Percentiles rank a stretch among this genome's conserved stretches.
These are phyloP conservation scores for Calonectris borealis DNA, from an alignment of 2,113 vertebrate genomes.

Conservation along the genomic window DNA sequence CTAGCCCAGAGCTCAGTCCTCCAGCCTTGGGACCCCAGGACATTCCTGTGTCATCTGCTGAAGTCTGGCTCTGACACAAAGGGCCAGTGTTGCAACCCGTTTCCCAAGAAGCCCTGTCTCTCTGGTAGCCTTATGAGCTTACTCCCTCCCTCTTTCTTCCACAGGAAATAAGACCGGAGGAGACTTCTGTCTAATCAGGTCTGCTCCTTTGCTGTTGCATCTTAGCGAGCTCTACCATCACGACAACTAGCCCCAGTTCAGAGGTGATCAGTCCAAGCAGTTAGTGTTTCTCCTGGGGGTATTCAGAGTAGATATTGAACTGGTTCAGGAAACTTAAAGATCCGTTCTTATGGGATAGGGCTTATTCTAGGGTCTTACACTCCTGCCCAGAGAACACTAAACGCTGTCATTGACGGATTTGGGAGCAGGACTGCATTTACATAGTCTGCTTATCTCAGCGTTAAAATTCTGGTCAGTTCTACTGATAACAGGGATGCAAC, in stretches of 20 bases:
- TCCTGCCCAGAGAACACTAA: background rate
- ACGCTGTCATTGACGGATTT: background rate
- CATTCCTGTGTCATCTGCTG: background rate
- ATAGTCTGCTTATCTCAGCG: background rate
- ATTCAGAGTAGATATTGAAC: background rate
- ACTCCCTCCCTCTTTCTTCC: background rate
- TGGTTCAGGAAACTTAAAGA: background rate
- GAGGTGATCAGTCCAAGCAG: background rate
- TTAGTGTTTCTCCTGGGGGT: background rate
- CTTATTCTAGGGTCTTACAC: background rate
- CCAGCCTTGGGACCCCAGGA: background rate
- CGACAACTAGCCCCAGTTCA: rapidly evolving
- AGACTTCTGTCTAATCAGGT: background rate
- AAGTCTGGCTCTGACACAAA: background rate
- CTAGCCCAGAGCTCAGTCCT: background rate
- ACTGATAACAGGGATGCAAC: background rate
- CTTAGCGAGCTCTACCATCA: background rate
- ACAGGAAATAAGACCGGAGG: background rate
- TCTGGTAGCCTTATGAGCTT: background rate
- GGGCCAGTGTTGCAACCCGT: background rate
- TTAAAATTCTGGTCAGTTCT: background rate
- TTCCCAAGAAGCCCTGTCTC: background rate
- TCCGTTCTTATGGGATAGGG: background rate
- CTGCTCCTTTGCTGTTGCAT: background rate
- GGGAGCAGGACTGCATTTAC: background rate